A percentile compares a stretch with the other conserved stretches of the same genome.
These are phyloP conservation scores for Bucorvus abyssinicus DNA, from an alignment of 2,797 vertebrate genomes.

Conservation along the genomic window DNA sequence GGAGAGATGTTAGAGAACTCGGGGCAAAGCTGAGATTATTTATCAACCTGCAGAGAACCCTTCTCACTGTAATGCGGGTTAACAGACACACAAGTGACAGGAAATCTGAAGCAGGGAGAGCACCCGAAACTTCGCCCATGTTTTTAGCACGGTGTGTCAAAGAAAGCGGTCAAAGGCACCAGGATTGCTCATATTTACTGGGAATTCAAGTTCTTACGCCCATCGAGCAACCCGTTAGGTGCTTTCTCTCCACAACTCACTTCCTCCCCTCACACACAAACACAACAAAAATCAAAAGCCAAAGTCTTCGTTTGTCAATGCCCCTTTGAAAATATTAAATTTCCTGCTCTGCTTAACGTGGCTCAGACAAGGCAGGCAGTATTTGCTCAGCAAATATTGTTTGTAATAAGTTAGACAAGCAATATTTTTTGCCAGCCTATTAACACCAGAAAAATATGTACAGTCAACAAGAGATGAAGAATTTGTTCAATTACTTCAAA, in stretches of 20 bases:
- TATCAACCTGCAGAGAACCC: not conserved
- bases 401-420: conserved; percentile 56
- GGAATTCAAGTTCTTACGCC: not conserved
- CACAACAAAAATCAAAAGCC: conserved; percentile 48
- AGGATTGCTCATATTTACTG: not conserved
- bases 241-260: not conserved
- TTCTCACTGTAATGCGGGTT: not conserved
- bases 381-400: conserved; percentile 73
- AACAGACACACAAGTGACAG: not conserved
- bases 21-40: not conserved
- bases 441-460: conserved; percentile 48
- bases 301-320: conserved; percentile 51
- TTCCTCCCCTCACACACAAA: conserved; percentile 16
- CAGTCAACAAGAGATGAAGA: conserved; percentile 60
- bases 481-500: conserved; percentile 58
- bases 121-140: not conserved
- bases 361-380: conserved; percentile 61
- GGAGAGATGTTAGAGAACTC: not conserved
- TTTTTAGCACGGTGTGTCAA: not conserved
- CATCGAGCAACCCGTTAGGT: not conserved
- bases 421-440: conserved; percentile 53
- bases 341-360: conserved; percentile 69
- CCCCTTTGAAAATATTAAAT: conserved; percentile 62
- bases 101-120: not conserved
- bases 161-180: not conserved